Evolutionary conservation across 2,113 vertebrate species (phyloP).

Genomic region (Nesoenas mayeri): DNA sequence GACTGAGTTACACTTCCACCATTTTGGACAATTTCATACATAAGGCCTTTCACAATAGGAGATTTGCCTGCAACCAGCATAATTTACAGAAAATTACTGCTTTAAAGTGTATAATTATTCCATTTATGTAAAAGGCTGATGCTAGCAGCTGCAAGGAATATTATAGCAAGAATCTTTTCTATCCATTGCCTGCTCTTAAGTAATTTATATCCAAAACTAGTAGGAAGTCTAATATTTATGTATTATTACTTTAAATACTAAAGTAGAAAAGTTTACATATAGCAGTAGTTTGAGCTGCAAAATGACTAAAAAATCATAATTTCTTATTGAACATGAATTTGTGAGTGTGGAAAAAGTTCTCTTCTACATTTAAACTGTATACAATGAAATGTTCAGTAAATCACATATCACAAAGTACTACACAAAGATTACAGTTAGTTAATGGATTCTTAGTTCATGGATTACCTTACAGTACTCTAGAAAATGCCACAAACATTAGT

Average conservation of each 20-base stretch:
- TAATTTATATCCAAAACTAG: neutral
- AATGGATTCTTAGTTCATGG: neutral
- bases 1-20: neutral
- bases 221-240: neutral
- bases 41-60: neutral
- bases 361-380: neutral
- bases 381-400: neutral
- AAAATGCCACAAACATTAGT: slow-evolving; percentile 18
- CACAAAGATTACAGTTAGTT: neutral
- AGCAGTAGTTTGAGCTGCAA: neutral
- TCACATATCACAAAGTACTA: neutral
- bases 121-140: neutral
- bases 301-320: neutral
- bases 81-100: neutral
- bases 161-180: neutral
- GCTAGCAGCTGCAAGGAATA: neutral
- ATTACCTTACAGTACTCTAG: neutral
- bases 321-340: neutral
- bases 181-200: neutral
- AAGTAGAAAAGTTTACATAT: neutral
- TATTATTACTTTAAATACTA: neutral
- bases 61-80: neutral
- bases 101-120: neutral
- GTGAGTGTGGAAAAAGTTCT: neutral
- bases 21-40: neutral